Conservation (phyloP, 2,797 vertebrate species). For the Anabas testudineus region DNA sequence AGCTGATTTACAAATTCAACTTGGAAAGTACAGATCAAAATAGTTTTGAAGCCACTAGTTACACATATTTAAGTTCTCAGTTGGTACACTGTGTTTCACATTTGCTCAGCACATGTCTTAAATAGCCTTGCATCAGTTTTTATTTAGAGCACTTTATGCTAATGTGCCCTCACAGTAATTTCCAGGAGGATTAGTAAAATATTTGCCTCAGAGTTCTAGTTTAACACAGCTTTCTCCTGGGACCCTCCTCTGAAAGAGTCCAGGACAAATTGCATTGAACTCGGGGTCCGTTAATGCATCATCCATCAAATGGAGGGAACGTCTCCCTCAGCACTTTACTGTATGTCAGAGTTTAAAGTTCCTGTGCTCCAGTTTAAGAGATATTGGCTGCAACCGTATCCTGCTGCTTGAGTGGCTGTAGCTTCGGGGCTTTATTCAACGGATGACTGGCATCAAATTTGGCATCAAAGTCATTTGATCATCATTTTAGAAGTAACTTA, state of each 20-base stretch:
- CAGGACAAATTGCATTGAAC: constrained; percentile 23
- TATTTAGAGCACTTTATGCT: constrained; percentile 37
- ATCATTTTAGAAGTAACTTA: background rate
- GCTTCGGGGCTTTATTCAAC: background rate
- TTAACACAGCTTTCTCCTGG: constrained; percentile 40
- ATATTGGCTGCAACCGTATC: constrained; percentile 27
- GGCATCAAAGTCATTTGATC: constrained; percentile 1
- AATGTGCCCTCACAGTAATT: constrained; percentile 38
- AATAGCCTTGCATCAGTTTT: constrained; percentile 13
- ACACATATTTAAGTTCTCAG: background rate
- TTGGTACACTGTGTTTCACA: background rate
- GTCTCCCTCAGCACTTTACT: constrained; percentile 11
- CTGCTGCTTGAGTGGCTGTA: constrained; percentile 1
- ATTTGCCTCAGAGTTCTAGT: constrained; percentile 36
- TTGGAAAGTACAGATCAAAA: no score
- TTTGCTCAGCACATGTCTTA: background rate
- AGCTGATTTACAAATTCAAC: no score
- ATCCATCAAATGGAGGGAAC: constrained; percentile 10
- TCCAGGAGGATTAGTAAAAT: constrained; percentile 33
- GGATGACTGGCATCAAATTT: background rate
- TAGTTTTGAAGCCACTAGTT: background rate
- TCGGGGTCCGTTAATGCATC: constrained; percentile 18
- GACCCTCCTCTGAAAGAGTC: constrained; percentile 8
- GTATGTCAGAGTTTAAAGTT: constrained; percentile 9
- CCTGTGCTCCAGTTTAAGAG: constrained; percentile 22